Base-by-base conservation (phyloP, 1,140 invertebrate genomes). In the Nebria ingens region DNA sequence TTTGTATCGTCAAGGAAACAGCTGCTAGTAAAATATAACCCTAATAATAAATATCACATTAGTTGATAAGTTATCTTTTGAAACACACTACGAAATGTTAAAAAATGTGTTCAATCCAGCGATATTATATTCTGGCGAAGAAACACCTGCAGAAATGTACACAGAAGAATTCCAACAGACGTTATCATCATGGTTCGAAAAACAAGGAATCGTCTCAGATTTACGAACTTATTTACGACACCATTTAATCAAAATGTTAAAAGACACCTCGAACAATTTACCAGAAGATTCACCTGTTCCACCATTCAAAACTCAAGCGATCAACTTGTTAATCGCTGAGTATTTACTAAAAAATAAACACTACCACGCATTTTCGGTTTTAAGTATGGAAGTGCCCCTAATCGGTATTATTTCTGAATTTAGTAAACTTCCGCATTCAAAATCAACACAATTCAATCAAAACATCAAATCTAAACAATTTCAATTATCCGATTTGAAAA, bases 271-370 rank as follows among this genome's bases (percentile, higher is more conserved):
- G 42, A 23, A 58, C 40, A 60, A 60, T 56, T 40, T 59, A 55
- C 52, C 49, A 71, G 60, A 64, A 64, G 58, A 73, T 50, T 75
- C 76, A 19, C 68, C 73, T 1, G n/a, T n/a, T n/a, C n/a, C n/a
- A n/a, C n/a, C n/a, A n/a, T n/a, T n/a, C n/a, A 68, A 69, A 55
- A 69, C 70, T 52, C 77, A 80, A 69, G 78, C 77, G 11, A 59
- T 79, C n/a, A 78, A 79, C 64, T 71, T 79, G 19, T 61, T 80
- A 19, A 69, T 80, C 42, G 73, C 71, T 21, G 78, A 80, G 64
- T 79, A 78, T 68, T 67, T 80, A 15, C 54, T 78, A 4, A 63
- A 69, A 57, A 59, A 77, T 69, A 67, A 77, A 13, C 79, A 77
- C 56, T 72, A 70, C 54, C 79, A 78, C 59, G 70, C 72, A 15